These are phyloP conservation scores for Notechis scutatus DNA, from an alignment of 2,113 vertebrate genomes.

Conservation along the genomic window DNA sequence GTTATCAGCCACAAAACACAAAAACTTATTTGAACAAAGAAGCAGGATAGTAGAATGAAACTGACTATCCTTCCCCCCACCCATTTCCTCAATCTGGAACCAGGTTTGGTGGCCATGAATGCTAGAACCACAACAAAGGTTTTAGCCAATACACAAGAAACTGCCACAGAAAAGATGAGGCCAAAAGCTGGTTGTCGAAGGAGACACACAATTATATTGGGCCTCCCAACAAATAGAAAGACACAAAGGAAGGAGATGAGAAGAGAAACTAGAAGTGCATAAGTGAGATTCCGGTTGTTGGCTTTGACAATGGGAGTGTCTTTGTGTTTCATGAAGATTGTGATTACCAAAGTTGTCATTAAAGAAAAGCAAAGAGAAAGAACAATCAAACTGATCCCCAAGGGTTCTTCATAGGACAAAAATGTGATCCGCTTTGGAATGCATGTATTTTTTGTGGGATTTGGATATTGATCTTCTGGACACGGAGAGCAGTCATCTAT, in stretches of 20 bases:
- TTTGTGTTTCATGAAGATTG: no score
- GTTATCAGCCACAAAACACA: no score
- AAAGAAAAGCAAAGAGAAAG: no score
- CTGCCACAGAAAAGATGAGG: neutral
- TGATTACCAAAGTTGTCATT: no score
- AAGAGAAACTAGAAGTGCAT: neutral
- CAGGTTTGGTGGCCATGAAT: neutral
- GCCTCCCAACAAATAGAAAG: no score
- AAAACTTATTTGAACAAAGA: no score
- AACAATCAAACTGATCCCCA: no score
- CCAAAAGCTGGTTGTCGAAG: neutral
- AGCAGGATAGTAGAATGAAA: neutral
- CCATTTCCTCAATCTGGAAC: neutral
- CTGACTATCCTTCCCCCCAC: neutral
- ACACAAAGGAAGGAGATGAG: no score
- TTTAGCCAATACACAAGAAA: slow-evolving; percentile 10
- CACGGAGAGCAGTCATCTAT: neutral
- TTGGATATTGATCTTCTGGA: neutral
- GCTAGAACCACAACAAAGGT: neutral
- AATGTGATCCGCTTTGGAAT: neutral
- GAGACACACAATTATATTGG: no score
- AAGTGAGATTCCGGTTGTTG: neutral
- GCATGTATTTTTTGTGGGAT: neutral
- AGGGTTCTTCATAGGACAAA: no score
- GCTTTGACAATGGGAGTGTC: neutral